A percentile compares a stretch with the other conserved stretches of the same genome.
phyloP scores from a whole-genome alignment of 2,113 vertebrate genomes.

The Uropsilus gracilis region DNA sequence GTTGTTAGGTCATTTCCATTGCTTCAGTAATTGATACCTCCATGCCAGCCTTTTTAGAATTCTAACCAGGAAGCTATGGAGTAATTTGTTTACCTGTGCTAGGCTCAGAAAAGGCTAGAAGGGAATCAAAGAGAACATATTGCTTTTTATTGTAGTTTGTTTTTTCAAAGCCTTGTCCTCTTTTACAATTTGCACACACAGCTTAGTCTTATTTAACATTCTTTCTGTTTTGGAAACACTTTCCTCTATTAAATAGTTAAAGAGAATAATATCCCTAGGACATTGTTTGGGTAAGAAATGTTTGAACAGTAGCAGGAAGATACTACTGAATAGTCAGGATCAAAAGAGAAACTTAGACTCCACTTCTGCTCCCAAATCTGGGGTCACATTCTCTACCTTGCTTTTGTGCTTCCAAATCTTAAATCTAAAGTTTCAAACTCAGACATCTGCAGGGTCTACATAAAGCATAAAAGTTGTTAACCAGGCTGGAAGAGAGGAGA shows the following conservation, averaged over 20 bases:
- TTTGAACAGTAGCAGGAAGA: neutral
- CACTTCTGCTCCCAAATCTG: too few relatives aligned
- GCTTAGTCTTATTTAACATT: conserved; percentile 1
- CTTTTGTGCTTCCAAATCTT: neutral
- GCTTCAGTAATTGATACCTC: neutral
- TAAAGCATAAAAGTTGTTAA: neutral
- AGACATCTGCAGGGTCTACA: neutral
- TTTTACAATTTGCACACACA: neutral
- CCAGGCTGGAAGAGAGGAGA: neutral
- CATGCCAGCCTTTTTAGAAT: neutral
- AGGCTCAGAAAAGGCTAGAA: neutral
- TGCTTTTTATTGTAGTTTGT: neutral
- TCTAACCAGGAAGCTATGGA: neutral
- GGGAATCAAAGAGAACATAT: neutral
- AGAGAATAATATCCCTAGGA: neutral
- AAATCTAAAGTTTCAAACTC: neutral
- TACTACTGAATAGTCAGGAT: neutral
- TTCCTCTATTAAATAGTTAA: neutral
- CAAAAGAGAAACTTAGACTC: neutral
- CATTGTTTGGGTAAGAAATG: neutral
- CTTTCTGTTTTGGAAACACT: conserved; percentile 19
- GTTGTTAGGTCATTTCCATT: too few relatives aligned
- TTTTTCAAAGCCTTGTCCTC: neutral
- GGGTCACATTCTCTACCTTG: neutral
- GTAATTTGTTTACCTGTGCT: neutral